These are phyloP conservation scores for Mycetomoellerius zeteki DNA, from an alignment of 1,140 invertebrate genomes.

Conservation along the genomic window DNA sequence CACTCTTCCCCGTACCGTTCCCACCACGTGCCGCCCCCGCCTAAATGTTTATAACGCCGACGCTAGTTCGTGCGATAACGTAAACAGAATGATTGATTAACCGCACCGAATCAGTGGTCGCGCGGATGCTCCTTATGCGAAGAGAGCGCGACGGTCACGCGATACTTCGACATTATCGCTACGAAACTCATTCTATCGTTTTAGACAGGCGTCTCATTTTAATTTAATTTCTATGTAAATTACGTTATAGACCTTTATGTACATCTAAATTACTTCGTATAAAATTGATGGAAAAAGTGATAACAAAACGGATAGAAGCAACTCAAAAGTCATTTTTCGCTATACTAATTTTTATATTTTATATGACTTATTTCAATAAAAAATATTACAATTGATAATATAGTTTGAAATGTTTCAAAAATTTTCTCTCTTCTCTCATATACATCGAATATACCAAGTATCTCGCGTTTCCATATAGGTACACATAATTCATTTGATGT, in stretches of 20 bases:
- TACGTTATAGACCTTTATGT: not conserved
- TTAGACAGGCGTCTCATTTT: slow-evolving; percentile 22
- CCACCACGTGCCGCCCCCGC: slow-evolving; percentile 6
- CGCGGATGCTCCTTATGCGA: slow-evolving; percentile 60
- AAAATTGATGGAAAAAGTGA: not conserved
- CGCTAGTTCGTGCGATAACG: slow-evolving; percentile 35
- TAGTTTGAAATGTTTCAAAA: not conserved
- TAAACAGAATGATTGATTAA: slow-evolving; percentile 53
- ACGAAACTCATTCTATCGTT: slow-evolving; percentile 11
- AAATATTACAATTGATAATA: not conserved
- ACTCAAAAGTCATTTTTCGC: not conserved
- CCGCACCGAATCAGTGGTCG: slow-evolving; percentile 7
- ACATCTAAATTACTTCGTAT: not conserved
- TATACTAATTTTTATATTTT: not conserved
- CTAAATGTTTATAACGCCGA: slow-evolving; percentile 57
- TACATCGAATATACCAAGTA: not conserved
- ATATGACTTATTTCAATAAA: not conserved
- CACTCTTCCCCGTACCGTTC: slow-evolving; percentile 11
- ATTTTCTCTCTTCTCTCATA: not conserved
- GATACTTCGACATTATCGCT: slow-evolving; percentile 52
- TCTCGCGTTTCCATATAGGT: not conserved
- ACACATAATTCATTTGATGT: not conserved
- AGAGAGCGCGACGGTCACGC: slow-evolving; percentile 38
- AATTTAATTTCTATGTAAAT: slow-evolving; percentile 39
- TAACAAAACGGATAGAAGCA: not conserved